Evolutionary conservation across 2,888 invertebrate genomes (phyloP).

Genomic region (Rotaria sp.): DNA sequence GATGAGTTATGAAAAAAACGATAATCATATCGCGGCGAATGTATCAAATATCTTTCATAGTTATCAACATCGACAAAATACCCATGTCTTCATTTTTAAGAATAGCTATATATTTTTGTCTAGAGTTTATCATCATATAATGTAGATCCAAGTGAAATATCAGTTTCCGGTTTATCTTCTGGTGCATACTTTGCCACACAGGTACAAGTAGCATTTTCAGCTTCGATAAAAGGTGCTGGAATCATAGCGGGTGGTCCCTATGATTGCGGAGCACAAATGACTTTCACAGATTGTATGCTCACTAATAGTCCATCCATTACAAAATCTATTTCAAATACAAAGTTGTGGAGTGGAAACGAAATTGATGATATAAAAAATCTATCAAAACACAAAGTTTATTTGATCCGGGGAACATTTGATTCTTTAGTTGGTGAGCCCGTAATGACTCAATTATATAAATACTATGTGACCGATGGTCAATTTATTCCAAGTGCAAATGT

Average conservation of each 20-base stretch:
- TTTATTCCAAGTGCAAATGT: not conserved
- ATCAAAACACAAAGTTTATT: not conserved
- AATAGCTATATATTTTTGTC: not conserved
- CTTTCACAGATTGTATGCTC: not conserved
- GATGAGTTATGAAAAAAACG: too few species aligned
- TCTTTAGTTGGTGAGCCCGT: not conserved
- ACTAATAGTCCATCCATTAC: not conserved
- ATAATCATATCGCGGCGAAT: too few species aligned
- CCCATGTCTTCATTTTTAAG: too few species aligned
- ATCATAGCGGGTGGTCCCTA: not conserved
- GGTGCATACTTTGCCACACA: not conserved
- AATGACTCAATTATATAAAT: not conserved
- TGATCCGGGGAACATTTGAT: not conserved
- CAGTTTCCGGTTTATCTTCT: not conserved
- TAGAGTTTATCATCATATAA: not conserved
- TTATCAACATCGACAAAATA: too few species aligned
- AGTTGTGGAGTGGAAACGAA: not conserved
- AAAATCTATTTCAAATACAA: not conserved
- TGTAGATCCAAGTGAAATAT: not conserved
- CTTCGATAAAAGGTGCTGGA: not conserved
- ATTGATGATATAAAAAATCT: constrained; percentile 8
- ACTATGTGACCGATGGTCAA: not conserved
- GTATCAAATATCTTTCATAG: too few species aligned
- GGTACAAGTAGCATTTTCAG: not conserved
- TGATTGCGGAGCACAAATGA: not conserved